These are phyloP conservation scores for Erebia ligea DNA, from an alignment of 2,888 invertebrate species.

Conservation along the genomic window DNA sequence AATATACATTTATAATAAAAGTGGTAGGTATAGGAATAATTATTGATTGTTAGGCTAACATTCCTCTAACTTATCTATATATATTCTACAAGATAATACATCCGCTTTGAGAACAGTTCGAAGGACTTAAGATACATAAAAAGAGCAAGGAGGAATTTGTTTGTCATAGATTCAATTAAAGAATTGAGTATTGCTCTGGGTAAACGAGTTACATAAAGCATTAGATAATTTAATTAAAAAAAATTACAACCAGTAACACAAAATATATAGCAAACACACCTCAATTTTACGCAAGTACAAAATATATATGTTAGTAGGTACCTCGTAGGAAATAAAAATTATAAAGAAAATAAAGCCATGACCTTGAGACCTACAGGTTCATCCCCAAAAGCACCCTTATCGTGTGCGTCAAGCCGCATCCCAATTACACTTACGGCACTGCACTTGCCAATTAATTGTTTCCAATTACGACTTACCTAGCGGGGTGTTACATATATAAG, in stretches of 20 bases:
- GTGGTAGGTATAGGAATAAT: not conserved
- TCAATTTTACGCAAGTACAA: slow-evolving; percentile 21
- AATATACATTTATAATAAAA: not conserved
- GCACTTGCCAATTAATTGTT: slow-evolving; percentile 80
- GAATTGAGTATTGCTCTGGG: not conserved
- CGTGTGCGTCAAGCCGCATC: slow-evolving; percentile 56
- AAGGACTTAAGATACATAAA: not conserved
- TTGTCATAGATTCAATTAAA: not conserved
- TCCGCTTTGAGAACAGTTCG: not conserved
- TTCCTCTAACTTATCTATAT: not conserved
- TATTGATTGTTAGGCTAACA: not conserved
- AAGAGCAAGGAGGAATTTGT: not conserved
- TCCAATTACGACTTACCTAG: slow-evolving; percentile 73
- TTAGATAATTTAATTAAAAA: slow-evolving; percentile 13
- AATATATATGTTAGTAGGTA: not conserved
- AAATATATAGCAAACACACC: slow-evolving; percentile 14
- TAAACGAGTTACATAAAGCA: slow-evolving; percentile 5
- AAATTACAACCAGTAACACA: slow-evolving; percentile 16
- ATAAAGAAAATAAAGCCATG: not conserved
- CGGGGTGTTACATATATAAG: slow-evolving; percentile 79
- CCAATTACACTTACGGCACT: slow-evolving; percentile 75
- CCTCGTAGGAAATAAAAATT: not conserved
- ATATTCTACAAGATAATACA: not conserved
- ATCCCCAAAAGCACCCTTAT: slow-evolving; percentile 39
- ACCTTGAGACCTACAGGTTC: slow-evolving; percentile 14